Evolutionary conservation across 1,140 invertebrate species (phyloP).

Genomic region (Liolophura sinensis): DNA sequence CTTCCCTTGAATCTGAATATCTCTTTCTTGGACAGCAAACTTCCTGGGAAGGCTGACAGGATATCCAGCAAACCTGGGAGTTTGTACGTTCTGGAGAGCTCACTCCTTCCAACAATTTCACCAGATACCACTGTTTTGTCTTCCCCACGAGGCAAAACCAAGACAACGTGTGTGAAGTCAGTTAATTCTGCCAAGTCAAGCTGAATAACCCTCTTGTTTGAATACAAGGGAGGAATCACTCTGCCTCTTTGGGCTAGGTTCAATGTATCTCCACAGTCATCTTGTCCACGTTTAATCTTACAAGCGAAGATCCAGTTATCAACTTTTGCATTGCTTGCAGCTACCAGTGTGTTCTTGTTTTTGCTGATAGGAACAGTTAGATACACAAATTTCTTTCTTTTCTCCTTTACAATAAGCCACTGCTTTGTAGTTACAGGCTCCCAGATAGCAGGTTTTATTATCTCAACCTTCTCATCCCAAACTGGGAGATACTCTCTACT

Average conservation of each 20-base stretch:
- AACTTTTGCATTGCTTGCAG: too few species aligned
- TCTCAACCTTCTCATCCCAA: too few species aligned
- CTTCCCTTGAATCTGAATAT: constrained; percentile 62
- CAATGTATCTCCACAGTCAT: neutral
- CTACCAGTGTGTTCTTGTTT: too few species aligned
- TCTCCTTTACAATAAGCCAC: too few species aligned
- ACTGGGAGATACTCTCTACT: too few species aligned
- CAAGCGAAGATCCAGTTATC: too few species aligned
- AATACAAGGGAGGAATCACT: constrained; percentile 40
- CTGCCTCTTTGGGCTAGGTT: constrained; percentile 38
- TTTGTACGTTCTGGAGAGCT: constrained; percentile 62
- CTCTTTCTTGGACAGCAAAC: constrained; percentile 5
- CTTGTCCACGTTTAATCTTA: too few species aligned
- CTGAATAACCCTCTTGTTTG: constrained; percentile 60
- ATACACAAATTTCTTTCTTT: too few species aligned
- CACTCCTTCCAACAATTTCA: constrained; percentile 65
- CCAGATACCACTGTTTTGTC: constrained; percentile 67
- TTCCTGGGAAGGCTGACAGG: constrained; percentile 44
- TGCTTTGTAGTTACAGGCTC: too few species aligned
- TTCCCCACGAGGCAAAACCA: constrained; percentile 65
- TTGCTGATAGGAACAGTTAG: too few species aligned
- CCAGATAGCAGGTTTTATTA: too few species aligned
- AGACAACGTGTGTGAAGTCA: constrained; percentile 72
- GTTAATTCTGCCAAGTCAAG: constrained; percentile 68
- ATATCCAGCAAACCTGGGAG: constrained; percentile 60